Conservation (phyloP, 2,797 vertebrate species). For the Pagetopsis macropterus region DNA sequence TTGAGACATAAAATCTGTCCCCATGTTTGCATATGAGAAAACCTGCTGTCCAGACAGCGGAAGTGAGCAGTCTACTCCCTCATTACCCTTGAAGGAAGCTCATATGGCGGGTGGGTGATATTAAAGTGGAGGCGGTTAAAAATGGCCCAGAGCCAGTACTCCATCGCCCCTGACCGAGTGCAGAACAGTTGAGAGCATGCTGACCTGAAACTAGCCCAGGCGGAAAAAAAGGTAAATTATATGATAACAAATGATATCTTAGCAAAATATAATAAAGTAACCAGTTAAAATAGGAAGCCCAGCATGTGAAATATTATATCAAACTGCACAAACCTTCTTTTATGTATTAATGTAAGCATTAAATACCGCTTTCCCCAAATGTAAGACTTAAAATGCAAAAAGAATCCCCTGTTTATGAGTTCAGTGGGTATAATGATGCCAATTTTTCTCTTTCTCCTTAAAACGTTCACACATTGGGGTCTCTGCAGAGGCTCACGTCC, state of each 20-base stretch:
- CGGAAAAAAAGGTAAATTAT: neutral
- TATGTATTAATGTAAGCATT: neutral
- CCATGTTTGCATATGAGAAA: constrained; percentile 54
- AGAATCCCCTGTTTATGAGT: neutral
- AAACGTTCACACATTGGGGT: constrained; percentile 30
- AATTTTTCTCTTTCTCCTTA: constrained; percentile 34
- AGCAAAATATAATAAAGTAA: constrained; percentile 2
- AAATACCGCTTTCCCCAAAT: neutral
- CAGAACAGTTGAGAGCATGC: constrained; percentile 3
- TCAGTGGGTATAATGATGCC: constrained; percentile 25
- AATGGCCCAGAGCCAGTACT: constrained; percentile 51
- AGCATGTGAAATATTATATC: neutral
- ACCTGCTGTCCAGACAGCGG: constrained; percentile 76
- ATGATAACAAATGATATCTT: neutral
- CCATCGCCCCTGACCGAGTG: constrained; percentile 22
- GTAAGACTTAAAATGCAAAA: constrained; percentile 12
- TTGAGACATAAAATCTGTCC: constrained; percentile 59
- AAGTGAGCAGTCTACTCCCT: constrained; percentile 69
- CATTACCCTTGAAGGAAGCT: constrained; percentile 69
- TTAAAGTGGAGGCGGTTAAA: constrained; percentile 67
- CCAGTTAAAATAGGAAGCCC: neutral
- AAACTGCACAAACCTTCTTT: neutral
- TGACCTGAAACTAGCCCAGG: constrained; percentile 21
- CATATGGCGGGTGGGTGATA: constrained; percentile 77
- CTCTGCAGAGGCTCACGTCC: constrained; percentile 25